Percentiles rank a stretch among this genome's conserved stretches.
Conservation (phyloP, 2,797 vertebrate species). For the Enteromius radiatus region DNA sequence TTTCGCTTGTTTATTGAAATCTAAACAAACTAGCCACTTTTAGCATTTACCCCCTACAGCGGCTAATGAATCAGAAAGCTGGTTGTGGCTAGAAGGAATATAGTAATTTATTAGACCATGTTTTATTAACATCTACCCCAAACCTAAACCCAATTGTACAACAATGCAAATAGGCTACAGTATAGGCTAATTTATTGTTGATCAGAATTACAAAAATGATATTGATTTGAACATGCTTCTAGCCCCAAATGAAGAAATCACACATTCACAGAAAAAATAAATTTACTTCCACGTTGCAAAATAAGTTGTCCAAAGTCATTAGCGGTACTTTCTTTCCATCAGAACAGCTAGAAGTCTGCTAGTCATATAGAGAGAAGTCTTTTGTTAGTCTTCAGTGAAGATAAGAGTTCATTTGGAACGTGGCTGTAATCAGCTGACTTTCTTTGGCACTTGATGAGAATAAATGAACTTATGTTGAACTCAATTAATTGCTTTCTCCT, state of each 20-base stretch:
- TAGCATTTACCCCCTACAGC: not conserved
- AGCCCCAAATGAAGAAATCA: not conserved
- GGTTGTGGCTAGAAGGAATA: too few species aligned
- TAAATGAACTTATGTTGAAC: conserved; percentile 42
- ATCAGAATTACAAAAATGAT: too few species aligned
- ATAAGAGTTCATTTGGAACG: conserved; percentile 30
- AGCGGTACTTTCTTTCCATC: not conserved
- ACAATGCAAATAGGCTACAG: too few species aligned
- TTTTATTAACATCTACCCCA: too few species aligned
- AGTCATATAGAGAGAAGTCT: not conserved
- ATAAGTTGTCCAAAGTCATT: not conserved
- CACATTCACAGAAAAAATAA: not conserved
- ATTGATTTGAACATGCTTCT: not conserved
- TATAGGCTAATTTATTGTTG: too few species aligned
- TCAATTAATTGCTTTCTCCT: conserved; percentile 41
- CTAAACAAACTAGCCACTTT: not conserved
- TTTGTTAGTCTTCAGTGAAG: not conserved
- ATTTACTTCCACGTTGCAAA: not conserved
- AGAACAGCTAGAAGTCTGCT: not conserved
- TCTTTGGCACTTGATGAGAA: conserved; percentile 46
- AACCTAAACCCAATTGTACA: too few species aligned
- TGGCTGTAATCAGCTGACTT: conserved; percentile 36
- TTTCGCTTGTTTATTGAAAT: not conserved
- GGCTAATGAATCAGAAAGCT: too few species aligned
- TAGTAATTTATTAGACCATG: too few species aligned